A percentile compares a stretch with the other conserved stretches of the same genome.
Conservation (phyloP, 2,113 vertebrate species). For the Phodopus roborovskii region DNA sequence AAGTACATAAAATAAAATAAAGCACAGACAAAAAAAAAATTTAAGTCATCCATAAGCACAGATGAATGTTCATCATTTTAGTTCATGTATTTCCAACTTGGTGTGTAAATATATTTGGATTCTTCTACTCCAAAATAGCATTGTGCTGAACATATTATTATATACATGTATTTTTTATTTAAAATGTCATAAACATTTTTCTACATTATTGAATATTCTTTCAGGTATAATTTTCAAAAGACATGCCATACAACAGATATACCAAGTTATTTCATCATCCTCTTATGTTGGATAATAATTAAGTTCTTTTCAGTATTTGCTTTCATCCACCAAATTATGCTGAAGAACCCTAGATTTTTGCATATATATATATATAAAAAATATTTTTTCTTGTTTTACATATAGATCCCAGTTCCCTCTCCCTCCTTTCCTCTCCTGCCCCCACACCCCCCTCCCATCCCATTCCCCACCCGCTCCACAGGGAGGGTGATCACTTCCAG, state of each 20-base stretch:
- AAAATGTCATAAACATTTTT: not conserved
- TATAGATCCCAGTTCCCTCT: too few relatives aligned
- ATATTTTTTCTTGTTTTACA: too few relatives aligned
- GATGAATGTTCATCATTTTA: constrained; percentile 6
- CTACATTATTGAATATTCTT: constrained; percentile 41
- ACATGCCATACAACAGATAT: not conserved
- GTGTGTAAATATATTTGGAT: not conserved
- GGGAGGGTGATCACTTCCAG: too few relatives aligned
- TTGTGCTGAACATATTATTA: not conserved
- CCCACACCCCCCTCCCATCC: too few relatives aligned
- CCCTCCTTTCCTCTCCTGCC: too few relatives aligned
- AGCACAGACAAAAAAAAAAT: constrained; percentile 44
- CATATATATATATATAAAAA: too few relatives aligned
- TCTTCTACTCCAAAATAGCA: constrained; percentile 20
- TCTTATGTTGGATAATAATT: not conserved
- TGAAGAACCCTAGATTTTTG: constrained; percentile 42
- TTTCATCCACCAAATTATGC: constrained; percentile 26
- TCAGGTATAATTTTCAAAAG: constrained; percentile 43
- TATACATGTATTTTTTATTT: constrained; percentile 27
- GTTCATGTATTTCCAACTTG: not conserved
- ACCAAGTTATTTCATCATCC: not conserved
- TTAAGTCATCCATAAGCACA: constrained; percentile 16
- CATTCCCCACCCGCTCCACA: too few relatives aligned
- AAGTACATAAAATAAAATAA: constrained; percentile 58
- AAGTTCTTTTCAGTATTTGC: constrained; percentile 49